These are phyloP conservation scores for Phalacrocorax pelagicus DNA, from an alignment of 2,113 vertebrate species.

Conservation along the genomic window DNA sequence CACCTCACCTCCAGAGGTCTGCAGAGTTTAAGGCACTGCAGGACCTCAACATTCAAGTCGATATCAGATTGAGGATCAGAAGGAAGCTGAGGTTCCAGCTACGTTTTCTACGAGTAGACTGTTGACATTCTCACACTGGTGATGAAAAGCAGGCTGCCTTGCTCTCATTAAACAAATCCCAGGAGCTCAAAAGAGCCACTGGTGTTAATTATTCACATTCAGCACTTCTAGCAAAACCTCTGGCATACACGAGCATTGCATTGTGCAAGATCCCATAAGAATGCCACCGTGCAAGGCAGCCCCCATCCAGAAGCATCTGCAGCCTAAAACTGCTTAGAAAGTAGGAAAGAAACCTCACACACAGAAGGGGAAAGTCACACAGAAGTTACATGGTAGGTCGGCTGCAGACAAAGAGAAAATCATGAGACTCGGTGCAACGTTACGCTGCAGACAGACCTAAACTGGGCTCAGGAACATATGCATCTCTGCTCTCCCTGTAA, in stretches of 20 bases:
- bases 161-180: not conserved
- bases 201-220: not conserved
- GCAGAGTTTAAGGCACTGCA: not conserved
- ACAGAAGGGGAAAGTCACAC: not conserved
- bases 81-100: not conserved
- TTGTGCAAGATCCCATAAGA: not conserved
- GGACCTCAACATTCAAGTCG: not conserved
- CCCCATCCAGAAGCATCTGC: not conserved
- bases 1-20: not conserved
- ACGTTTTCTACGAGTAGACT: not conserved
- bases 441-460: fast-evolving
- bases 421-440: fast-evolving
- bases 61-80: not conserved
- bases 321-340: not conserved
- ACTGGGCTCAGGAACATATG: fast-evolving
- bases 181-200: not conserved
- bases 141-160: not conserved
- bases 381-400: fast-evolving
- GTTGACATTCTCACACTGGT: not conserved
- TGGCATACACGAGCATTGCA: fast-evolving
- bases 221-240: not conserved
- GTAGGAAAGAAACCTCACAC: not conserved
- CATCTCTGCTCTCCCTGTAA: not conserved
- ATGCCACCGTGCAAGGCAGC: not conserved
- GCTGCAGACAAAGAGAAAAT: not conserved